A percentile compares a stretch with the other conserved stretches of the same genome.
phyloP scores from a whole-genome alignment of 2,113 vertebrate species.

The Scolopax mira region DNA sequence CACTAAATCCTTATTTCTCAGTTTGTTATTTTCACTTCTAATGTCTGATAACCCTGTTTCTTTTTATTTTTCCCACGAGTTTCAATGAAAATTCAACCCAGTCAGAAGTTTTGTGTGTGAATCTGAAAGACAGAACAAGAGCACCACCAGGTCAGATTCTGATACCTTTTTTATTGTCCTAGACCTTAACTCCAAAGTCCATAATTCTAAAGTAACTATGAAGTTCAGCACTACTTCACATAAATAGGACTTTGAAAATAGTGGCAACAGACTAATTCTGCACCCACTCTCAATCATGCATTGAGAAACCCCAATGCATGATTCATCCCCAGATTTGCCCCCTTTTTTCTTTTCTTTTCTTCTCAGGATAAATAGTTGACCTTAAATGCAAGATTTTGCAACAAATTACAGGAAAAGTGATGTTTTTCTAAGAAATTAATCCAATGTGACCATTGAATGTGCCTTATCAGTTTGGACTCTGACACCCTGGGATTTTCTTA shows the following conservation, averaged over 20 bases:
- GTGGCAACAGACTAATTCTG: neutral
- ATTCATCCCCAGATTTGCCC: neutral
- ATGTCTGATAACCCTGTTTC: neutral
- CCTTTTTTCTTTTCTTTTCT: neutral
- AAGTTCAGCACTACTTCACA: neutral
- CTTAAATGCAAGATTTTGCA: neutral
- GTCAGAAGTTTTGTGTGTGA: neutral
- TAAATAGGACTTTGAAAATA: neutral
- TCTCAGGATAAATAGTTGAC: neutral
- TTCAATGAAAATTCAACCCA: neutral
- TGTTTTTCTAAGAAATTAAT: conserved; percentile 2
- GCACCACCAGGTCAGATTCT: neutral
- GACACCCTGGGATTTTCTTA: neutral
- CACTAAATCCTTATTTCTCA: neutral
- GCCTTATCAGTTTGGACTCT: neutral
- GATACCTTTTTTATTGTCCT: neutral
- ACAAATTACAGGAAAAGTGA: conserved; percentile 8
- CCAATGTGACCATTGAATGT: neutral
- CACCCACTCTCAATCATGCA: neutral
- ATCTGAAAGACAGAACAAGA: neutral
- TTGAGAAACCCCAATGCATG: neutral
- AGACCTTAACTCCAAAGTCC: neutral
- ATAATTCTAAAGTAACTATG: neutral
- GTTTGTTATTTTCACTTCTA: neutral
- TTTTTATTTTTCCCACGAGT: neutral